Base-by-base conservation (phyloP, 2,888 invertebrate genomes). In the Enchytraeus crypticus region DNA sequence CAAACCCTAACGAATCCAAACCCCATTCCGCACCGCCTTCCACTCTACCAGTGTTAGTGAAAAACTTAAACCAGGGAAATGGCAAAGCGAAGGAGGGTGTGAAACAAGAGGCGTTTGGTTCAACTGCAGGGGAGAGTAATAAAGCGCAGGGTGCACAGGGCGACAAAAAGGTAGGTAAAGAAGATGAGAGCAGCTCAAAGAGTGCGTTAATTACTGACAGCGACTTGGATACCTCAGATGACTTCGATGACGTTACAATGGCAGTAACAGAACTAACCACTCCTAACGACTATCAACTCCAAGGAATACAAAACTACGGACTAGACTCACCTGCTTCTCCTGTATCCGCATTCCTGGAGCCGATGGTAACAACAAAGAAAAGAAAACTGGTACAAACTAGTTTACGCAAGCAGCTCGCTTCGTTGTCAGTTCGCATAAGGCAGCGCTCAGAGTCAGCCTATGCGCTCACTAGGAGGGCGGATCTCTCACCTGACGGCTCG, bases 111-210 rank as follows among this genome's bases (percentile, higher is more conserved):
- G n/a, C n/a, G n/a, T n/a, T n/a, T n/a, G n/a, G n/a, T n/a, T n/a
- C n/a, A n/a, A n/a, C n/a, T n/a, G n/a, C n/a, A n/a, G n/a, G n/a
- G n/a, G n/a, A n/a, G n/a, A n/a, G n/a, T n/a, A n/a, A n/a, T n/a
- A n/a, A n/a, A n/a, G n/a, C n/a, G n/a, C 32, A 38, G 30, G 34
- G 46, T 54, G 26, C 56, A 8, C 49, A 21, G 49, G 23, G 23
- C 5, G 23, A 8, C 11, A 21, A 3, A 14, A n/a, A 34, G 54
- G n/a, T n/a, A 34, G 26, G 8, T 2, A 14, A 33, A n/a, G 2
- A 21, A 27, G 57, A 57, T 11, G 57, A 57, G 27, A 46, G 45
- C 5, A 57, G 45, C 3, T 57, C 57, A 1, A 57, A 57, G 47
- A 47, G 57, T 21, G 45, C 47, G 2, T 1, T 57, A n/a, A 29